These are phyloP conservation scores for Oryzias woworae DNA, from an alignment of 2,113 vertebrate genomes.

Conservation along the genomic window DNA sequence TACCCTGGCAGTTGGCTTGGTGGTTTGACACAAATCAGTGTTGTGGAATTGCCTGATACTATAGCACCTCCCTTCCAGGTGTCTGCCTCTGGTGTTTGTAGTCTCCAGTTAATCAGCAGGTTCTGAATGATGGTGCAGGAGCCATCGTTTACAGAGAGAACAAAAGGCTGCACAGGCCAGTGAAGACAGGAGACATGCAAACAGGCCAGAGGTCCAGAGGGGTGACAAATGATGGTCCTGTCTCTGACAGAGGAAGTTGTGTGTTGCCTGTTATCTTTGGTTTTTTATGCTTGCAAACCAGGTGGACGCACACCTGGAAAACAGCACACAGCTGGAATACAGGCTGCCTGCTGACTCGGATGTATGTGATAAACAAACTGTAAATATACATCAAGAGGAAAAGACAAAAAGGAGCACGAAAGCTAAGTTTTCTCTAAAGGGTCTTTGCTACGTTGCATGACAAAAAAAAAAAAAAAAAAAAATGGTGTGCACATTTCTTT, in stretches of 20 bases:
- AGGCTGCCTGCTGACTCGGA: neutral
- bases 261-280: slow-evolving; percentile 21
- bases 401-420: neutral
- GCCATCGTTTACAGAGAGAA: slow-evolving; percentile 51
- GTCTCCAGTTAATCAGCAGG: slow-evolving; percentile 36
- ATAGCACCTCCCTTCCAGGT: slow-evolving; percentile 1
- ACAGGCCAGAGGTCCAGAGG: slow-evolving; percentile 17
- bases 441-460: slow-evolving; percentile 24
- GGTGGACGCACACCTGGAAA: slow-evolving; percentile 56
- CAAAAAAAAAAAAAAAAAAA: slow-evolving; percentile 12
- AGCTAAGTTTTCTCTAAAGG: slow-evolving; percentile 9
- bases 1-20: too few species aligned
- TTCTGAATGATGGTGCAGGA: slow-evolving; percentile 39
- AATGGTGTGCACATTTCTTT: slow-evolving; percentile 27
- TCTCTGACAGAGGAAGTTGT: slow-evolving; percentile 16
- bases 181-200: neutral
- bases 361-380: neutral
- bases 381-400: slow-evolving; percentile 1
- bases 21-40: neutral
- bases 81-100: slow-evolving; percentile 2
- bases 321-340: slow-evolving; percentile 14
- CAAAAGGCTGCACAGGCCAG: slow-evolving; percentile 27
- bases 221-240: slow-evolving; percentile 13
- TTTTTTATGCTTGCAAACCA: slow-evolving; percentile 29
- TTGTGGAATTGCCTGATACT: neutral